phyloP scores from a whole-genome alignment of 2,113 vertebrate species.

The Arvicanthis niloticus region DNA sequence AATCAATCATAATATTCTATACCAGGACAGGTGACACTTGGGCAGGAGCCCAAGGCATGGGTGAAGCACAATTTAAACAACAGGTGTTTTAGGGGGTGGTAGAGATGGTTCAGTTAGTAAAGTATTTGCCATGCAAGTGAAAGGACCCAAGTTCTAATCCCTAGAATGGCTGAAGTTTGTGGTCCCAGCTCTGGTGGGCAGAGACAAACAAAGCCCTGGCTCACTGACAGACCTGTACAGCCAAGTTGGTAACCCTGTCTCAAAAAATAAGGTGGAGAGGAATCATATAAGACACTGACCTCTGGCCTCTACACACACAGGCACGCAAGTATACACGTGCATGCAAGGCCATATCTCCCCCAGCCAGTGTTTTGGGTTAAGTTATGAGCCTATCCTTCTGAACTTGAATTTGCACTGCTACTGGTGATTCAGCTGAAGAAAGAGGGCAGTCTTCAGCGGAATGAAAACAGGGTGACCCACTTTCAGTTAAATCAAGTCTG shows the following conservation, averaged over 20 bases:
- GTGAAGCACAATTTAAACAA: conserved; percentile 19
- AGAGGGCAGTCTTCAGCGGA: conserved; percentile 52
- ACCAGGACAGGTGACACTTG: background rate
- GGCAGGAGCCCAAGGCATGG: background rate
- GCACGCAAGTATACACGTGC: too few relatives aligned
- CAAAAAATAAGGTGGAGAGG: background rate
- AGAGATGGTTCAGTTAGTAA: too few relatives aligned
- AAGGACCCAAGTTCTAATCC: background rate
- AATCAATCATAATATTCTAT: background rate
- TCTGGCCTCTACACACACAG: too few relatives aligned
- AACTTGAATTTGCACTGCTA: background rate
- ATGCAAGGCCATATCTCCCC: too few relatives aligned
- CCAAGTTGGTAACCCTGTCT: too few relatives aligned
- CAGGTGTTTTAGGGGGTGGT: background rate
- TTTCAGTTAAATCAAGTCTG: conserved; percentile 64
- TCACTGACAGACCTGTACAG: too few relatives aligned
- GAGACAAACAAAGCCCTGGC: background rate
- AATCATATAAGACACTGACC: background rate
- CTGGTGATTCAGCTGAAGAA: conserved; percentile 59
- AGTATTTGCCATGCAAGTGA: too few relatives aligned
- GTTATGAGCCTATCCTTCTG: conserved; percentile 20
- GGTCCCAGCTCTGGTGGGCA: background rate
- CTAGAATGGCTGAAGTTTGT: background rate
- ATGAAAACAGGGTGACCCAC: conserved; percentile 74
- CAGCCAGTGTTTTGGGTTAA: background rate